Conservation (phyloP, 2,797 vertebrate genomes). For the Aselliscus stoliczkanus region DNA sequence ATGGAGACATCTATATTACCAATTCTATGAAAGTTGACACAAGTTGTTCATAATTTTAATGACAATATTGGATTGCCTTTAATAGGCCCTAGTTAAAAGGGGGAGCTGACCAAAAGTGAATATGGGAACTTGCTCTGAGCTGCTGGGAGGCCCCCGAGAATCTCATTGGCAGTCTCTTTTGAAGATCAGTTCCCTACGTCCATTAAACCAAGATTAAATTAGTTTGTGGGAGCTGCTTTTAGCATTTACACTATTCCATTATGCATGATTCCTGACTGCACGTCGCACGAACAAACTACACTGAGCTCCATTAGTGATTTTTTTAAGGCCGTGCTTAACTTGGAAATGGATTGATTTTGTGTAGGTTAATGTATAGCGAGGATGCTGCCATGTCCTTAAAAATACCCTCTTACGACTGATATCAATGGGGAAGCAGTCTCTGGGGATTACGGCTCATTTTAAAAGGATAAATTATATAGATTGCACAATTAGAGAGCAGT, state of each 20-base stretch:
- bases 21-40: background rate
- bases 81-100: background rate
- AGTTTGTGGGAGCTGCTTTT: slow-evolving; percentile 81
- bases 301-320: slow-evolving; percentile 82
- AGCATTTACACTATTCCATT: slow-evolving; percentile 82
- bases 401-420: slow-evolving; percentile 36
- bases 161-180: slow-evolving; percentile 69
- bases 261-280: slow-evolving; percentile 83
- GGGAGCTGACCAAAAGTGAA: slow-evolving; percentile 10
- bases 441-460: slow-evolving; percentile 51
- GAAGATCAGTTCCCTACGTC: slow-evolving; percentile 80
- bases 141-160: slow-evolving; percentile 61
- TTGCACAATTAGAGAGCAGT: slow-evolving; percentile 30
- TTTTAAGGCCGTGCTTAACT: slow-evolving; percentile 78
- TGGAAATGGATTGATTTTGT: slow-evolving; percentile 75
- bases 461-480: slow-evolving; percentile 54
- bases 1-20: background rate
- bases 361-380: slow-evolving; percentile 57
- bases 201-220: slow-evolving; percentile 84
- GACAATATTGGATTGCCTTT: background rate
- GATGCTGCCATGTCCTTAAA: slow-evolving; percentile 18
- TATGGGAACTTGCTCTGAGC: background rate
- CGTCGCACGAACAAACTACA: slow-evolving; percentile 74
- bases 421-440: slow-evolving; percentile 43
- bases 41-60: slow-evolving; percentile 33